Evolutionary conservation across 2,113 vertebrate species (phyloP).

Genomic region (Bungarus multicinctus): DNA sequence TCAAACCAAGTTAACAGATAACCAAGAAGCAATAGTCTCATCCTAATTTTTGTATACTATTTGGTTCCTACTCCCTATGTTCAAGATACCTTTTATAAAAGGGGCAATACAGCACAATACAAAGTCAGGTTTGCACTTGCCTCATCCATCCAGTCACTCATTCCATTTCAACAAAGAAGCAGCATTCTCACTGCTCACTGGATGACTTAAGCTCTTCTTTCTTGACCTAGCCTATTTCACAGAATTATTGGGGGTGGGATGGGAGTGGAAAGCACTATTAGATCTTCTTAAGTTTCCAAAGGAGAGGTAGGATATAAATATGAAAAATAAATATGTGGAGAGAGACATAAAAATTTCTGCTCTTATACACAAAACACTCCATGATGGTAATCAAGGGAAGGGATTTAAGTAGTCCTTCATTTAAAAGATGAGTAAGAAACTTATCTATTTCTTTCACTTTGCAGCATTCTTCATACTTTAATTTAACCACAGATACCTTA

Average conservation of each 20-base stretch:
- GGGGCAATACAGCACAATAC: slow-evolving; percentile 5
- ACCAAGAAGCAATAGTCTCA: not conserved
- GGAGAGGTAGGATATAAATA: not conserved
- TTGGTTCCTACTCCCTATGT: not conserved
- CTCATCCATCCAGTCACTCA: not conserved
- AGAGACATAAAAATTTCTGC: not conserved
- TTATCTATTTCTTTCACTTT: slow-evolving; percentile 32
- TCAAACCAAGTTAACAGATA: not conserved
- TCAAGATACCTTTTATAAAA: slow-evolving; percentile 4
- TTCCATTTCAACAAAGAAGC: not conserved
- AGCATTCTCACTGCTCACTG: not conserved
- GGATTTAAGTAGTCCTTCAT: not conserved
- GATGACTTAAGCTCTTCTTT: not conserved
- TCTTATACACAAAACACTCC: not conserved
- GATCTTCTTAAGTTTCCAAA: not conserved
- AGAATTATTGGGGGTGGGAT: not conserved
- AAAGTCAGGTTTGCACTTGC: not conserved
- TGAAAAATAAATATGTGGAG: not conserved
- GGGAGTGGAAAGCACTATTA: not conserved
- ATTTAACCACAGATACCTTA: slow-evolving; percentile 44
- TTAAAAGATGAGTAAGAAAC: slow-evolving; percentile 11
- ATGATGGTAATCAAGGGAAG: not conserved
- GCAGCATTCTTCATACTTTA: slow-evolving; percentile 57
- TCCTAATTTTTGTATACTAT: not conserved
- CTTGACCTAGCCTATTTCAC: not conserved